Conservation (phyloP, 2,888 invertebrate genomes). For the Lepidonotus clava region DNA sequence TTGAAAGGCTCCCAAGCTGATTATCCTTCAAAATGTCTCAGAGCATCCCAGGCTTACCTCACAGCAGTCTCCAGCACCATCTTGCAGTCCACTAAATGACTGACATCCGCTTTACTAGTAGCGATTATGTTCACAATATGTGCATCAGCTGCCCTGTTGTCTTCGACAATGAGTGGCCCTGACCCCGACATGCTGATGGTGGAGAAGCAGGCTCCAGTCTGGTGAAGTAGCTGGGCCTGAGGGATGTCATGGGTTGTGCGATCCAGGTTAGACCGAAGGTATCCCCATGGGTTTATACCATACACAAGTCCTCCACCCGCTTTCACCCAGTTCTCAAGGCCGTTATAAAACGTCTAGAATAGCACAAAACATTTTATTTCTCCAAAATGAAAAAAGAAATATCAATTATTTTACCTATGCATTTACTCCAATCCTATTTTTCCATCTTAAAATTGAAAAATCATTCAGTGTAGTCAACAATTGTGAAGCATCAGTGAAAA, state of each 20-base stretch:
- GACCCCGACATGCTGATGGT: background rate
- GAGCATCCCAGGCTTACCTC: too few species aligned
- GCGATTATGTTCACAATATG: background rate
- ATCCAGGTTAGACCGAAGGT: background rate
- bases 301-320: background rate
- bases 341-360: too few species aligned
- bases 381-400: too few species aligned
- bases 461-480: too few species aligned
- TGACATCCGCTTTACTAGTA: background rate
- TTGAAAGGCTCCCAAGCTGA: too few species aligned
- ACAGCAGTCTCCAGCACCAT: too few species aligned
- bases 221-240: background rate
- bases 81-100: background rate
- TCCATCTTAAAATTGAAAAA: too few species aligned
- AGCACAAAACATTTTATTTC: too few species aligned
- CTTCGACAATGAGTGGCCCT: background rate
- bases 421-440: too few species aligned
- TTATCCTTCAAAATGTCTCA: too few species aligned
- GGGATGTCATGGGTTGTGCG: background rate
- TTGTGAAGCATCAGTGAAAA: too few species aligned
- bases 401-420: too few species aligned
- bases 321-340: slow-evolving; percentile 1
- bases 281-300: background rate
- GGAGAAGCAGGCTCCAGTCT: background rate
- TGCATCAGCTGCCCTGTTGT: background rate